Evolutionary conservation across 2,113 vertebrate species (phyloP).

Genomic region (Thunnus thynnus): DNA sequence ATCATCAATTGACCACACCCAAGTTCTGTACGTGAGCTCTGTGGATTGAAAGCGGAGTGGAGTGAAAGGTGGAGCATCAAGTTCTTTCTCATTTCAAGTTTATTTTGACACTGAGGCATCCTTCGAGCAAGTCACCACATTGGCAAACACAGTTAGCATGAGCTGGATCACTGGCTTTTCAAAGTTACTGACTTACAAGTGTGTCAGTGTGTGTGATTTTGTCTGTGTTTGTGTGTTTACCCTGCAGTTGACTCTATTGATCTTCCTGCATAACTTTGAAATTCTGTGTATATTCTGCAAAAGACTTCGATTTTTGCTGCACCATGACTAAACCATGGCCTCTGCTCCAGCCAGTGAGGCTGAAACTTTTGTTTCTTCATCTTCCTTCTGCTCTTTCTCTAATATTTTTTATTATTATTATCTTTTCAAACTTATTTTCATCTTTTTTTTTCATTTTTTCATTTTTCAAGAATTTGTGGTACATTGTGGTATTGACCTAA

Average conservation of each 20-base stretch:
- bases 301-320: not conserved
- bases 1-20: too few species aligned
- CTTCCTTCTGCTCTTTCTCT: not conserved
- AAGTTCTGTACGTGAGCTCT: not conserved
- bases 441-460: too few species aligned
- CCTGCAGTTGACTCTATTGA: constrained; percentile 1
- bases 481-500: too few species aligned
- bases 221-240: constrained; percentile 1
- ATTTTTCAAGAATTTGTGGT: too few species aligned
- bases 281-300: too few species aligned
- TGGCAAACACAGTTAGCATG: not conserved
- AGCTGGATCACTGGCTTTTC: not conserved
- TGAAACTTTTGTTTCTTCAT: not conserved
- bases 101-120: constrained; percentile 1
- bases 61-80: not conserved
- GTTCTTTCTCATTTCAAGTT: constrained; percentile 8
- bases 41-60: not conserved
- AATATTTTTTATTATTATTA: not conserved
- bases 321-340: not conserved
- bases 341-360: not conserved
- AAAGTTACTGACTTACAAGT: not conserved
- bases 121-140: not conserved
- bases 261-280: not conserved
- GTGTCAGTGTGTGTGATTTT: too few species aligned
- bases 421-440: not conserved